Conservation (phyloP, 2,888 invertebrate genomes). For the Apamea sordens region DNA sequence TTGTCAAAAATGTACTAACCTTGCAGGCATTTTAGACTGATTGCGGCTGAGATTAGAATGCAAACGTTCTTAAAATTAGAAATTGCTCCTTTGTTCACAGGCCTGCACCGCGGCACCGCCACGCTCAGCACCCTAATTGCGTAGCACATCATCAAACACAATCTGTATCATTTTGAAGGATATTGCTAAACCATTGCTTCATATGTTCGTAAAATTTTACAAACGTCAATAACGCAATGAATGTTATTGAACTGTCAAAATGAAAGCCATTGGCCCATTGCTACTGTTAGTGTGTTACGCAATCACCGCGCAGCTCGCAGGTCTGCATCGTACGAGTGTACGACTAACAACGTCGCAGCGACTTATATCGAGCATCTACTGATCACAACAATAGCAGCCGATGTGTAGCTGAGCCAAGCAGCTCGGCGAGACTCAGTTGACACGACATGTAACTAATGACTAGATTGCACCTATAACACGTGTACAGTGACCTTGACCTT, state of each 20-base stretch:
- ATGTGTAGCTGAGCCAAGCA: background rate
- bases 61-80: background rate
- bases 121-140: background rate
- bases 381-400: background rate
- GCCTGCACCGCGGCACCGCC: background rate
- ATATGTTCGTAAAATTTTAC: too few relatives aligned
- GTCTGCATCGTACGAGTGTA: constrained; percentile 13
- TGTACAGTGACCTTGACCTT: background rate
- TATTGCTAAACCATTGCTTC: too few relatives aligned
- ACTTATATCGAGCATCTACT: constrained; percentile 2
- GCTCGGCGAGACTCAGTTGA: constrained; percentile 12
- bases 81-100: background rate
- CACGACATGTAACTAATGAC: constrained; percentile 52
- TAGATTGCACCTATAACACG: constrained; percentile 51
- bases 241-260: too few relatives aligned
- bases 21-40: background rate
- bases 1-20: background rate
- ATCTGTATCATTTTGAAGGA: too few relatives aligned
- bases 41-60: background rate
- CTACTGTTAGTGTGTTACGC: too few relatives aligned
- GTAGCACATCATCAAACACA: too few relatives aligned
- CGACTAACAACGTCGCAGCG: background rate
- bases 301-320: too few relatives aligned
- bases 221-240: too few relatives aligned
- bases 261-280: too few relatives aligned